Percentiles rank a stretch among this genome's conserved stretches.
Evolutionary conservation across 2,113 vertebrate species (phyloP).

Genomic region (Tonatia bakeri): DNA sequence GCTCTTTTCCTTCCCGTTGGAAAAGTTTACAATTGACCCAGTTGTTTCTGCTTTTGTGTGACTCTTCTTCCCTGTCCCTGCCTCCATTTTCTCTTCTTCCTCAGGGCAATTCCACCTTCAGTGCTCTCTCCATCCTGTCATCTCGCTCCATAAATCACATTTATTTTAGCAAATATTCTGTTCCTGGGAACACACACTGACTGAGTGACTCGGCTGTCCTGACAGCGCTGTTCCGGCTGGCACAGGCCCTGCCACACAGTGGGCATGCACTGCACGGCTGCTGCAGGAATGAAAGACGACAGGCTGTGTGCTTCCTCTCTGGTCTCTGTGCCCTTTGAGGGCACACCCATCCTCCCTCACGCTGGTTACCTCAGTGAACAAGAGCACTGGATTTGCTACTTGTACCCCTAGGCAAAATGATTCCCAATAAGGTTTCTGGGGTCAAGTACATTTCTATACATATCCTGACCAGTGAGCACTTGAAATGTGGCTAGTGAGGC

Average conservation of each 20-base stretch:
- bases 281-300: neutral
- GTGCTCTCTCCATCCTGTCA: neutral
- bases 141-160: no score
- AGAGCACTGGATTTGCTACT: neutral
- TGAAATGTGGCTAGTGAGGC: neutral
- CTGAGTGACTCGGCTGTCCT: neutral
- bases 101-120: neutral
- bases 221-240: neutral
- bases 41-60: neutral
- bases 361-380: neutral
- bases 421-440: neutral
- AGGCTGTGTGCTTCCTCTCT: neutral
- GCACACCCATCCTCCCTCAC: neutral
- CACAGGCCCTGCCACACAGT: neutral
- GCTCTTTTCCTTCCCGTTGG: neutral
- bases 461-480: neutral
- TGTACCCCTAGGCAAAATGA: neutral
- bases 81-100: neutral
- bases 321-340: neutral
- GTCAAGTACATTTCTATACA: neutral
- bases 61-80: neutral
- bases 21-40: neutral
- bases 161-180: neutral
- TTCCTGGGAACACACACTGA: neutral
- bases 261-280: neutral